phyloP scores from a whole-genome alignment of 2,888 invertebrate genomes.

The Orchesellides sinensis region DNA sequence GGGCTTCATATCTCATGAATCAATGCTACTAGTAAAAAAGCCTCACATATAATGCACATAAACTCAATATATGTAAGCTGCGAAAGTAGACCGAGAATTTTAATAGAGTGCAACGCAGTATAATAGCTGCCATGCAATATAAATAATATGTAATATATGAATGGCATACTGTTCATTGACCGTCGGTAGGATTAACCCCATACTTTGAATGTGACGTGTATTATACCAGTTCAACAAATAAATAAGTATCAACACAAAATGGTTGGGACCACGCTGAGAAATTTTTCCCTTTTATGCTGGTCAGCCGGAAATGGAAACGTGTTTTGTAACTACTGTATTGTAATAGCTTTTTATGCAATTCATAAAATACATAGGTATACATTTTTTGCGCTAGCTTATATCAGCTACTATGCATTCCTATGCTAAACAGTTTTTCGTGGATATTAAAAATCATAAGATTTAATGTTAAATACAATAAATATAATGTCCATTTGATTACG shows the following conservation, averaged over 20 bases:
- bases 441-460: not conserved
- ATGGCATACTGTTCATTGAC: not conserved
- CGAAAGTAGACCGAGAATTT: not conserved
- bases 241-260: no score
- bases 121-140: not conserved
- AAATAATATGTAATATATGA: not conserved
- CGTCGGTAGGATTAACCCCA: no score
- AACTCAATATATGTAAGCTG: not conserved
- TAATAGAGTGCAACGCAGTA: not conserved
- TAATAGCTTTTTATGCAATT: not conserved
- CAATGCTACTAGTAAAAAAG: not conserved
- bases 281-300: not conserved
- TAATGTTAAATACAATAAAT: not conserved
- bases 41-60: not conserved
- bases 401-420: no score
- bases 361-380: not conserved
- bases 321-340: not conserved
- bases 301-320: not conserved
- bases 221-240: no score
- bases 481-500: not conserved
- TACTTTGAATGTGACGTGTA: no score
- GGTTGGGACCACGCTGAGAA: not conserved
- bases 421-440: not conserved
- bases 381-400: not conserved
- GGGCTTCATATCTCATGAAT: conserved; percentile 18